Base-by-base conservation (phyloP, 1,140 invertebrate genomes). In the Helicorthomorpha holstii region DNA sequence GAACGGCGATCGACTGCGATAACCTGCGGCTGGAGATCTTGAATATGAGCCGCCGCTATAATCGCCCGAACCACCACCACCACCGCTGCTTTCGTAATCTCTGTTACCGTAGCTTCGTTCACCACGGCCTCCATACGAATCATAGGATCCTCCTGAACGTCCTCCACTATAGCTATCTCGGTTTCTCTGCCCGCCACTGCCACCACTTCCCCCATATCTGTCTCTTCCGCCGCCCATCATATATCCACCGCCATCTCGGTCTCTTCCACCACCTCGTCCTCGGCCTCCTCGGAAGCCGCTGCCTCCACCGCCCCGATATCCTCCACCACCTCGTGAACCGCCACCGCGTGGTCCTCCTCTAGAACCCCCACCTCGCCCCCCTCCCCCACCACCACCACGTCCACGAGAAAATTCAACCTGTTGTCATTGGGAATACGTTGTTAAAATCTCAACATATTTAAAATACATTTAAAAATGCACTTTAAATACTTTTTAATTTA, bases 391-490 rank as follows among this genome's bases (percentile, higher is more conserved):
- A 34, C 57, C 21, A 2, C 57, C 55, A 27, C 57, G 22, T 10
- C 57, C 55, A 14, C 53, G 51, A 24, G 57, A 58, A 23, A 58
- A 48, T 29, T 58, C 57, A 7, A 58, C 57, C n/a, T n/a, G n/a
- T n/a, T n/a, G n/a, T n/a, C n/a, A n/a, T n/a, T n/a, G n/a, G n/a
- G n/a, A n/a, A n/a, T n/a, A n/a, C 14, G 44, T 21, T 29, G 52
- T 50, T 41, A 46, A 52, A 10, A 50, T 52, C 26, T 50, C 54
- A 27, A 55, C 46, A 50, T 52, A 50, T 43, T 52, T 46, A 4
- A 25, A n/a, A 38, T 50, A n/a, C 54, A 41, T 55, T 55, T 47
- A 55, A 52, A 44, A 27, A 45, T 23, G 44, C 50, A 4, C n/a
- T n/a, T n/a, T n/a, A n/a, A n/a, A n/a, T n/a, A n/a, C n/a, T n/a